phyloP scores from a whole-genome alignment of 2,797 vertebrate species.

The Sphaeramia orbicularis region DNA sequence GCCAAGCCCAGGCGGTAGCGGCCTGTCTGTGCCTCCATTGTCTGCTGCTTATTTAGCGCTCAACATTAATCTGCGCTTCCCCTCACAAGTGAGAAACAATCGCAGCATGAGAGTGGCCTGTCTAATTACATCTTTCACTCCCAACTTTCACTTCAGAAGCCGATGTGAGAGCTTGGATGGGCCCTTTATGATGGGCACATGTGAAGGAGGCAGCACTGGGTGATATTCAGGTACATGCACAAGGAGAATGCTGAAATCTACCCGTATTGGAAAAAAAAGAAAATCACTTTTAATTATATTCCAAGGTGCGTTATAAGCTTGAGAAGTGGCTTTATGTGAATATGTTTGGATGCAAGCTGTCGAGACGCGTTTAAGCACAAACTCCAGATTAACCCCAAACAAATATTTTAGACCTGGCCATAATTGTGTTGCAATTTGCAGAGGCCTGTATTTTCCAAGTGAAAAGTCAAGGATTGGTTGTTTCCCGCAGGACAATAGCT shows the following conservation, averaged over 20 bases:
- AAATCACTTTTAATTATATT: background rate
- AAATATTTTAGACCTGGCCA: background rate
- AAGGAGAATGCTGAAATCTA: background rate
- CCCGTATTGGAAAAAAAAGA: background rate
- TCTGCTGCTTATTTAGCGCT: conserved; percentile 75
- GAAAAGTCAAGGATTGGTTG: conserved; percentile 23
- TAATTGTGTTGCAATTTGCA: conserved; percentile 27
- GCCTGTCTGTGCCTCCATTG: conserved; percentile 72
- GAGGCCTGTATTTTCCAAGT: conserved; percentile 26
- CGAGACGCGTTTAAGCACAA: conserved; percentile 3
- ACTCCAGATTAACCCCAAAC: conserved; percentile 13
- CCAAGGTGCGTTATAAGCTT: background rate
- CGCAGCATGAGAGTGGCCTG: conserved; percentile 70
- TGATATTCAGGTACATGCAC: conserved; percentile 35
- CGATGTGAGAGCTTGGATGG: conserved; percentile 41
- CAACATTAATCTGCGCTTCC: conserved; percentile 75
- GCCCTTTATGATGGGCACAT: conserved; percentile 47
- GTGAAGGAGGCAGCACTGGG: conserved; percentile 16
- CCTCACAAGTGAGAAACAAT: conserved; percentile 73
- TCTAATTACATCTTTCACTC: conserved; percentile 78
- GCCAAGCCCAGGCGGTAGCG: conserved; percentile 72
- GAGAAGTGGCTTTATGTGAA: background rate
- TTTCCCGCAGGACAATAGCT: conserved; percentile 57
- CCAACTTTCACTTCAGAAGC: conserved; percentile 66
- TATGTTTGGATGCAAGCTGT: background rate